phyloP scores from a whole-genome alignment of 2,797 vertebrate genomes.

The Calcarius lapponicus region DNA sequence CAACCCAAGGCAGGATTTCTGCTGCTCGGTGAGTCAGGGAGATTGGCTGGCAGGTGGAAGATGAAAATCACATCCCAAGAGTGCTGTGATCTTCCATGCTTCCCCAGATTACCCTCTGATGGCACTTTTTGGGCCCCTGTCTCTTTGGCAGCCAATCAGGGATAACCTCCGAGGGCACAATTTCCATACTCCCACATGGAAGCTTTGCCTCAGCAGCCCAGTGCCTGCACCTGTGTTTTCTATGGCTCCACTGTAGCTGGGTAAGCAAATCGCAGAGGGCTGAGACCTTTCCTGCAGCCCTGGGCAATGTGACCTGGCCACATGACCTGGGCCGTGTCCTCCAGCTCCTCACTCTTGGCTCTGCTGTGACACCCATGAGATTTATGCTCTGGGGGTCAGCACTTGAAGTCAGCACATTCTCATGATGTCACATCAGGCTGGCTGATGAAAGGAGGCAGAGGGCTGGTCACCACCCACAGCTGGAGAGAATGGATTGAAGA shows the following conservation, averaged over 20 bases:
- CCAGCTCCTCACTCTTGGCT: slow-evolving; percentile 41
- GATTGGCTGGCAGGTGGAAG: not conserved
- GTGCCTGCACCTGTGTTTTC: slow-evolving; percentile 64
- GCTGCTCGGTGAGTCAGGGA: not conserved
- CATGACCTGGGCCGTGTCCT: slow-evolving; percentile 38
- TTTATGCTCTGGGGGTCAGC: slow-evolving; percentile 60
- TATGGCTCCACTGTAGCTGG: slow-evolving; percentile 46
- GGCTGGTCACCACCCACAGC: not conserved
- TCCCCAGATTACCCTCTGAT: not conserved
- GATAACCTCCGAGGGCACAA: slow-evolving; percentile 8
- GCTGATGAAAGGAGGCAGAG: slow-evolving; percentile 3
- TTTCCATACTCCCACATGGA: not conserved
- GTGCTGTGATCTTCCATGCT: not conserved
- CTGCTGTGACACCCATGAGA: slow-evolving; percentile 42
- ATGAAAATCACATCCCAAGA: not conserved
- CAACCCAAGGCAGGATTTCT: not conserved
- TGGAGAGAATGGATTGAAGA: not conserved
- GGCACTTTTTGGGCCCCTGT: not conserved
- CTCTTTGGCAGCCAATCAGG: not conserved
- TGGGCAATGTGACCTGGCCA: slow-evolving; percentile 43
- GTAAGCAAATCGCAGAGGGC: slow-evolving; percentile 35
- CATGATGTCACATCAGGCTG: slow-evolving; percentile 26
- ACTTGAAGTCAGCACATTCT: slow-evolving; percentile 14
- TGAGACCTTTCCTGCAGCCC: slow-evolving; percentile 50
- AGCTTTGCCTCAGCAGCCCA: not conserved